Conservation (phyloP, 2,113 vertebrate species). For the Oreocharis arfaki region DNA sequence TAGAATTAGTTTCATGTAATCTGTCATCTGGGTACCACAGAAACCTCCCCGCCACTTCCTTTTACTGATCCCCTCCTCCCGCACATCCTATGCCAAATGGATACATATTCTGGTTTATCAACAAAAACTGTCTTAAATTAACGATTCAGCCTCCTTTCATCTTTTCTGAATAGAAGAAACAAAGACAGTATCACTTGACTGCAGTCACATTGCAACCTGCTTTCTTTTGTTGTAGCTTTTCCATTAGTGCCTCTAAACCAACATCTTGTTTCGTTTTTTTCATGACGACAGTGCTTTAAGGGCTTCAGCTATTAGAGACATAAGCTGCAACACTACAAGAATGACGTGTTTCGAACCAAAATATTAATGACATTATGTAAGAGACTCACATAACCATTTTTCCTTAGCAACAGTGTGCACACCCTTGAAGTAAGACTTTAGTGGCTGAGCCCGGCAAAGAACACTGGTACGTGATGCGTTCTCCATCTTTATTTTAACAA, state of each 20-base stretch:
- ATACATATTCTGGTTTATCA: not conserved
- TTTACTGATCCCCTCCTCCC: not conserved
- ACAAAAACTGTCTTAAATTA: not conserved
- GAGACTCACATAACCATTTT: not conserved
- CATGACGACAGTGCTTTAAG: not conserved
- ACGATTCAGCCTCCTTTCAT: not conserved
- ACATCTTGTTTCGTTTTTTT: not conserved
- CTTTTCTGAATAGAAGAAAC: not conserved
- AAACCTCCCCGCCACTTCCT: not conserved
- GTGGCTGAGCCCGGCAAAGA: not conserved
- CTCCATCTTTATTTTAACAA: not conserved
- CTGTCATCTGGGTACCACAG: not conserved
- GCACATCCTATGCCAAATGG: not conserved
- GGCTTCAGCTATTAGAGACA: not conserved
- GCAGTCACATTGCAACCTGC: not conserved
- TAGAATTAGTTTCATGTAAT: not conserved
- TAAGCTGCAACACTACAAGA: not conserved
- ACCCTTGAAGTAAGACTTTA: not conserved
- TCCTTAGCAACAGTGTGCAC: not conserved
- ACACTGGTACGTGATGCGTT: rapidly evolving
- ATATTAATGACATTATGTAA: not conserved
- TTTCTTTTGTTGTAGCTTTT: not conserved
- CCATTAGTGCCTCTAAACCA: not conserved
- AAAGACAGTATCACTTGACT: not conserved
- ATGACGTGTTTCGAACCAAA: not conserved